phyloP scores from a whole-genome alignment of 2,797 vertebrate species.

The Scleropages formosus region DNA sequence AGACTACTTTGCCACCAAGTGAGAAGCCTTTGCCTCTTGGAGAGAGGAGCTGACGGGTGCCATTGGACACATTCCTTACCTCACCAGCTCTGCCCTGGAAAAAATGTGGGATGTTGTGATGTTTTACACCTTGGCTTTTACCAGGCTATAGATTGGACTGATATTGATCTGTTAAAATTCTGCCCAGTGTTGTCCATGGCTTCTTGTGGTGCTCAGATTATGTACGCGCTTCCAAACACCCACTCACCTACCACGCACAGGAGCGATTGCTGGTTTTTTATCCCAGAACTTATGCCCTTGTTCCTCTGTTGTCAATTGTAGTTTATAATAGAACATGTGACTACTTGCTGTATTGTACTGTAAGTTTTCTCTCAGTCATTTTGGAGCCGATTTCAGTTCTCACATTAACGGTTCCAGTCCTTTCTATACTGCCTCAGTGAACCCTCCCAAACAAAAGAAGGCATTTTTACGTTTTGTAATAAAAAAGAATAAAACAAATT shows the following conservation, averaged over 20 bases:
- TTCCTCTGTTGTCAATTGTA: not conserved
- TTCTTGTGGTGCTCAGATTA: not conserved
- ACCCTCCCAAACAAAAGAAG: slow-evolving; percentile 14
- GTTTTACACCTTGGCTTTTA: slow-evolving; percentile 3
- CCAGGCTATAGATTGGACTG: slow-evolving; percentile 1
- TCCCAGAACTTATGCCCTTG: not conserved
- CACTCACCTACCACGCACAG: not conserved
- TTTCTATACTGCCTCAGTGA: not conserved
- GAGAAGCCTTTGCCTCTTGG: slow-evolving; percentile 26
- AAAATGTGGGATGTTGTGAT: not conserved
- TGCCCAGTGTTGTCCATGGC: slow-evolving; percentile 9
- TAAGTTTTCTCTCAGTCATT: not conserved
- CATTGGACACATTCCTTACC: not conserved
- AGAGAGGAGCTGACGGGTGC: not conserved
- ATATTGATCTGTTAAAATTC: slow-evolving; percentile 12
- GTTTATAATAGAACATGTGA: not conserved
- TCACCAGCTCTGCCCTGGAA: slow-evolving; percentile 4
- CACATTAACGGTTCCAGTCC: not conserved
- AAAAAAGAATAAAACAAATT: slow-evolving; percentile 46
- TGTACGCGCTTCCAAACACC: not conserved
- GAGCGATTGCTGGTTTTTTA: slow-evolving; percentile 3
- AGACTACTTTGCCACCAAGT: slow-evolving; percentile 78
- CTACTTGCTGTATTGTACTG: not conserved
- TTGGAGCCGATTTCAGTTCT: not conserved
- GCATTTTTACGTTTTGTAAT: slow-evolving; percentile 63